These are phyloP conservation scores for Tragulus kanchil DNA, from an alignment of 2,113 vertebrate genomes.

Conservation along the genomic window DNA sequence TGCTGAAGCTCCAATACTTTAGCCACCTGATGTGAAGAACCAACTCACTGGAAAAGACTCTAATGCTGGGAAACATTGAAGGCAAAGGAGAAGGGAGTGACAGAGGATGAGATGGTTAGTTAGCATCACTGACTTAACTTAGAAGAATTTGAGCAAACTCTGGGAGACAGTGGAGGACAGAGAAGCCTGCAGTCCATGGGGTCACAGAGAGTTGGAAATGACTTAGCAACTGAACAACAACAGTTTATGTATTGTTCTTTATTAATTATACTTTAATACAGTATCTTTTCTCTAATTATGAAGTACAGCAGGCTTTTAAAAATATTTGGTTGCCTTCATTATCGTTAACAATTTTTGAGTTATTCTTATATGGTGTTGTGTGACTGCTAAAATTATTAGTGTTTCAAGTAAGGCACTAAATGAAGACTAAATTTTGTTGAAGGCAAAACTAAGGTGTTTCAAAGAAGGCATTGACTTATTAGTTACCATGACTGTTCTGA, in stretches of 20 bases:
- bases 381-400: conserved; percentile 24
- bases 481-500: background rate
- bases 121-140: background rate
- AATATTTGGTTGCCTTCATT: conserved; percentile 44
- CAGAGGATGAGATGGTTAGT: background rate
- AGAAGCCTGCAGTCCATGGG: background rate
- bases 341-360: conserved; percentile 37
- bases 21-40: background rate
- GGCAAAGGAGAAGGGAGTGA: background rate
- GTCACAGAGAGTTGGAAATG: background rate
- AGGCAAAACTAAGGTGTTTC: conserved; percentile 41
- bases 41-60: background rate
- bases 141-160: background rate
- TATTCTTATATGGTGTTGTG: background rate
- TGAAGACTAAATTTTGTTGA: conserved; percentile 35
- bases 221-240: background rate
- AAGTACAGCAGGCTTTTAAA: background rate
- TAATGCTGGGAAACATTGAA: background rate
- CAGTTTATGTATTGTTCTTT: background rate
- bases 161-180: background rate
- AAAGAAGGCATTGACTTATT: conserved; percentile 9
- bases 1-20: background rate
- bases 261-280: conserved; percentile 13
- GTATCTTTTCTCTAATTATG: conserved; percentile 50
- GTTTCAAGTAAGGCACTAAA: conserved; percentile 55